These are phyloP conservation scores for Xenopus laevis DNA, from an alignment of 2,113 vertebrate species.

Conservation along the genomic window DNA sequence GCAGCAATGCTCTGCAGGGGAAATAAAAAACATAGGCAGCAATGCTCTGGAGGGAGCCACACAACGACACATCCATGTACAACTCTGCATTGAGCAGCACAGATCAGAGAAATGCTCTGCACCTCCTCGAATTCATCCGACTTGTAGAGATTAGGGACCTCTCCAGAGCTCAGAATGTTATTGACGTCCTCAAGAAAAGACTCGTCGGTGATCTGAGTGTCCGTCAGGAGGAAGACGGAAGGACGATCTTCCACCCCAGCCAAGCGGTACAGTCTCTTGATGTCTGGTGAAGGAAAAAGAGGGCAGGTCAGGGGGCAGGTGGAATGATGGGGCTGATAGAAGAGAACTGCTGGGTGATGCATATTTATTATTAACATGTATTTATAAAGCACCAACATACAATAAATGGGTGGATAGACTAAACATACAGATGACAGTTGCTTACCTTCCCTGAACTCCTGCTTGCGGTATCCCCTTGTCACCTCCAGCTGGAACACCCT, in stretches of 20 bases:
- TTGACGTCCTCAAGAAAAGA: slow-evolving; percentile 85
- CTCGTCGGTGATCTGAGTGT: slow-evolving; percentile 78
- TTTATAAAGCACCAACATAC: no score
- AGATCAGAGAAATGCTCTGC: no score
- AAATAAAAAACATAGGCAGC: no score
- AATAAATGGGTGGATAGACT: no score
- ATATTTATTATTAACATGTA: no score
- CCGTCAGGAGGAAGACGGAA: slow-evolving; percentile 81
- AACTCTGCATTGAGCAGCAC: no score
- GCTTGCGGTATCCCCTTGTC: slow-evolving; percentile 78
- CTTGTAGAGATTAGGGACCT: slow-evolving; percentile 86
- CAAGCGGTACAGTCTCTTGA: slow-evolving; percentile 77
- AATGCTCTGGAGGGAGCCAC: no score
- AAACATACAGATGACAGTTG: neutral
- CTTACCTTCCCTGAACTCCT: slow-evolving; percentile 83
- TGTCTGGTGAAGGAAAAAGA: slow-evolving; percentile 59
- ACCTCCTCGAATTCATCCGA: slow-evolving; percentile 78
- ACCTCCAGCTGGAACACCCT: slow-evolving; percentile 81
- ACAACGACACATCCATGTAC: no score
- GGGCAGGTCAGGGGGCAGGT: no score
- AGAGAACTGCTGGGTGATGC: no score
- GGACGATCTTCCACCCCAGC: slow-evolving; percentile 74
- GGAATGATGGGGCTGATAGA: no score
- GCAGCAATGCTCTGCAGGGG: no score
- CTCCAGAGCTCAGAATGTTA: slow-evolving; percentile 83